Base-by-base conservation (phyloP, 2,113 vertebrate species). In the Hassar affinis region DNA sequence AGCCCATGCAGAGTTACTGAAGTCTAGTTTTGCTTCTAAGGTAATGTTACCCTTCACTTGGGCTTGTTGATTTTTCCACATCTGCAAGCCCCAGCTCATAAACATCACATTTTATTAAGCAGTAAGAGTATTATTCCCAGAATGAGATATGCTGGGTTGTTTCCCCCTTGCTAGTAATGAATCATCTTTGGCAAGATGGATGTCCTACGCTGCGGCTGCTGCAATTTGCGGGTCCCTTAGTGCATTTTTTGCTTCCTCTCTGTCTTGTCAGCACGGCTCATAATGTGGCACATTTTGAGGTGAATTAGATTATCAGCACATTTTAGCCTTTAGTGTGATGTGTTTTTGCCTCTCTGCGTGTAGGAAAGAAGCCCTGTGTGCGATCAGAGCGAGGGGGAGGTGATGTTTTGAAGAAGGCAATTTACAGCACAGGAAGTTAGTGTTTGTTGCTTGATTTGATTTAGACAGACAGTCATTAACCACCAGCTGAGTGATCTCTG, bases 381-480 rank as follows among this genome's bases (percentile, higher is more conserved):
- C 62, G 68, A 84, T 71, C 83, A 71, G 78, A 79, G 88, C 11
- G 89, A 71, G 78, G 80, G 79, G 81, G 85, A 49, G 85, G 66
- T 83, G 83, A 20, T 85, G 85, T 83, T 81, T 85, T 88, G 79
- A 85, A 79, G 83, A 86, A 85, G 78, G 85, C 83, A 81, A 92
- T 90, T 93, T 92, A 90, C 92, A 82, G 84, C 88, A 88, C 90
- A 92, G 92, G 93, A 94, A 92, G 92, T 92, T 84, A 88, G 92
- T 91, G 87, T 91, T 90, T 80, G 83, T 91, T 88, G 91, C 89
- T 80, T 94, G 93, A 93, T 94, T 91, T 89, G 92, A 93, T 94
- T 93, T 91, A 86, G 91, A 92, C 90, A 86, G 88, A 86, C 91
- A 89, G 90, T 94, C 92, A 92, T 94, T 94, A 93, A 91, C 91